Evolutionary conservation across 1,140 invertebrate genomes (phyloP), one percentile per base, ranked within the genome.

Genomic region (Aphidius ervi): DNA sequence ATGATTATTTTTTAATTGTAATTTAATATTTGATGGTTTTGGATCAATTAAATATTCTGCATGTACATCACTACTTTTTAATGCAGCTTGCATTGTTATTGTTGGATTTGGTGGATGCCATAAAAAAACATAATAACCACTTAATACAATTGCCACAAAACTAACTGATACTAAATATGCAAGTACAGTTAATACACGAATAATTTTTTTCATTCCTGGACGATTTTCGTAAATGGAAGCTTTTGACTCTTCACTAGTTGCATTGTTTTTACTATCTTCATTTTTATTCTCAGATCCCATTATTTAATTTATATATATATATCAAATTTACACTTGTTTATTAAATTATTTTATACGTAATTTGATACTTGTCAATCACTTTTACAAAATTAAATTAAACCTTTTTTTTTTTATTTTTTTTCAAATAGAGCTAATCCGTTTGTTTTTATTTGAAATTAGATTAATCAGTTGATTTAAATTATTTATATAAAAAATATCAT

Each of bases 41-140:
- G 42, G 9, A 31, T 47, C 40, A 3, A 63, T 20, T 3, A 70
- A 16, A 16, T 62, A 69, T 8, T 70, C 55, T 4, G 64, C 3
- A n/a, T 66, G 65, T 0, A 69, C 69, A 41, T 70, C 68, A 0
- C 46, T 31, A 0, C 23, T 43, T 9, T 58, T 63, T 41, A 39
- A 43, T 1, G 40, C 49, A 37, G 66, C 64, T 20, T 31, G 23
- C 23, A 31, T 31, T 31, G 77, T 65, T 2, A 74, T 59, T 7
- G 68, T 63, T 1, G 75, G 70, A 58, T 81, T 76, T 3, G 83
- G 81, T 1, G 91, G 90, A 67, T 91, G 84, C 92, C 92, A 94
- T 23, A 93, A 80, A 68, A 92, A 89, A 56, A 92, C 82, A 72
- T 94, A 94, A 76, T 94, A 94, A 5, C 90, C 82, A 9, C 90